phyloP scores from a whole-genome alignment of 2,113 vertebrate species.

The Cacatua alba region DNA sequence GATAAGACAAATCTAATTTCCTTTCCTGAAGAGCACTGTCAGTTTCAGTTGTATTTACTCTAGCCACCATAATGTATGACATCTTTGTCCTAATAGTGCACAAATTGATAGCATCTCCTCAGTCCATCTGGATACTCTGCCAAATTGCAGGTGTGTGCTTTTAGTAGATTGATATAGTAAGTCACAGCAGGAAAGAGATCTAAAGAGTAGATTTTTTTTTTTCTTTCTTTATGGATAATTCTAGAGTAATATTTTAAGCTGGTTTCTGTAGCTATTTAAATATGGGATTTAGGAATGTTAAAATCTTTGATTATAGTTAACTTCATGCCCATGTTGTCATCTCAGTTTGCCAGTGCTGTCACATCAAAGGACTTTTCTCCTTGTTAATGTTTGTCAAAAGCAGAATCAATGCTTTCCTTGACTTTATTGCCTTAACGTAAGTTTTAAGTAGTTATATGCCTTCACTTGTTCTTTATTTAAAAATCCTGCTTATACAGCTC shows the following conservation, averaged over 20 bases:
- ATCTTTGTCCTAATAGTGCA: slow-evolving; percentile 23
- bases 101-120: slow-evolving; percentile 34
- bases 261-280: background rate
- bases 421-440: background rate
- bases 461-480: background rate
- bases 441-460: background rate
- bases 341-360: background rate
- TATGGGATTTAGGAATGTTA: background rate
- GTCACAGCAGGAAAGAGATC: background rate
- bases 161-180: background rate
- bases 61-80: background rate
- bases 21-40: slow-evolving; percentile 14
- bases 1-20: slow-evolving; percentile 59
- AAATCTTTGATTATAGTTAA: background rate
- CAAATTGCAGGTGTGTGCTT: background rate
- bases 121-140: background rate
- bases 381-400: background rate
- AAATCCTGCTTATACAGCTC: background rate
- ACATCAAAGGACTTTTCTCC: background rate
- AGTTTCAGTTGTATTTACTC: slow-evolving; percentile 26
- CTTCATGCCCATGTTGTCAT: background rate
- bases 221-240: background rate
- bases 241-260: background rate
- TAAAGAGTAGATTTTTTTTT: background rate
- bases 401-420: background rate